Evolutionary conservation across 2,888 invertebrate species (phyloP).

Genomic region (Drosophila tanythrix): DNA sequence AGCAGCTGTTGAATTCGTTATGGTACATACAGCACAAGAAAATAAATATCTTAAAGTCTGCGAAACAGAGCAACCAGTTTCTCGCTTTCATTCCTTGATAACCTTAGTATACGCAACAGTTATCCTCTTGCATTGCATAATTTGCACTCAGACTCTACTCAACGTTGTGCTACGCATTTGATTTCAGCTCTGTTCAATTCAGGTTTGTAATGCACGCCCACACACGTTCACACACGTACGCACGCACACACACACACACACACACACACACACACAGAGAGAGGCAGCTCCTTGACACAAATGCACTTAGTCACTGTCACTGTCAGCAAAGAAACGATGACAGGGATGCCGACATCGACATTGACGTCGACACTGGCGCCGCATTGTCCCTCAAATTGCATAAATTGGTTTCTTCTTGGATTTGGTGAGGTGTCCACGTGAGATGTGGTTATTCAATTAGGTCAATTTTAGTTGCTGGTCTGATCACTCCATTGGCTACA

Average conservation of each 20-base stretch:
- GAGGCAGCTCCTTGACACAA: conserved; percentile 39
- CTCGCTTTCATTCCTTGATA: background rate
- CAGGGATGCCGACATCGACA: conserved; percentile 7
- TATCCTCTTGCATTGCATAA: conserved; percentile 45
- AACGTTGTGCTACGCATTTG: conserved; percentile 19
- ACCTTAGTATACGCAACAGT: conserved; percentile 38
- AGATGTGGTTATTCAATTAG: conserved; percentile 37
- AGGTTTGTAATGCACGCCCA: conserved; percentile 14
- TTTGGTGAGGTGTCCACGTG: conserved; percentile 26
- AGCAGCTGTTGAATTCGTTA: conserved; percentile 48
- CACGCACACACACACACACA: conserved; percentile 7
- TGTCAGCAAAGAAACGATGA: conserved; percentile 31
- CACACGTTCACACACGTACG: conserved; percentile 3
- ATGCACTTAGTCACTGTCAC: conserved; percentile 60
- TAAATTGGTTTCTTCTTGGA: conserved; percentile 29
- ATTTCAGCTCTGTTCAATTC: conserved; percentile 24
- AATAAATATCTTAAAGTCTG: background rate
- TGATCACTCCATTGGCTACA: background rate
- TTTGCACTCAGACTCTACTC: conserved; percentile 22
- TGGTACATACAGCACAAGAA: background rate
- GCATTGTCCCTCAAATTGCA: conserved; percentile 42
- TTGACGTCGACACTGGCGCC: conserved; percentile 34
- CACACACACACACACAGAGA: conserved; percentile 5
- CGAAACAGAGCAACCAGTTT: background rate
- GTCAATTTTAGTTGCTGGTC: conserved; percentile 20